Percentiles rank a stretch among this genome's conserved stretches.
These are phyloP conservation scores for Perithous albicinctus DNA, from an alignment of 2,888 invertebrate genomes.

Conservation along the genomic window DNA sequence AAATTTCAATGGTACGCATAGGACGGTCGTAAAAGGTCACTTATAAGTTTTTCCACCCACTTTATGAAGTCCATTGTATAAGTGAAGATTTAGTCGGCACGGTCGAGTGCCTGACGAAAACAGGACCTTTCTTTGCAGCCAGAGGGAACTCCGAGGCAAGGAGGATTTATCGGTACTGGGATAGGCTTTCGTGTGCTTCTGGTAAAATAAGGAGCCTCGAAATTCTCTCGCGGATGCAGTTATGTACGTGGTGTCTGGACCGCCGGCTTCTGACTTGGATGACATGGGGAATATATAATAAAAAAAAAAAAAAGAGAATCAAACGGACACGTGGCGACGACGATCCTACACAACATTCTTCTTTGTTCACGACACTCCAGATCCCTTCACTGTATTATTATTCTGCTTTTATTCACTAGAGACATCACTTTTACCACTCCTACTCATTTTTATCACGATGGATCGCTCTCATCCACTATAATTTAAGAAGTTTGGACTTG, in stretches of 20 bases:
- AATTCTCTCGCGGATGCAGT: constrained; percentile 58
- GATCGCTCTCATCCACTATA: constrained; percentile 6
- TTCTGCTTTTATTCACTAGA: constrained; percentile 43
- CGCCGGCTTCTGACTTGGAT: constrained; percentile 14
- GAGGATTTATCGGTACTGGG: constrained; percentile 61
- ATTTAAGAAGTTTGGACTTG: constrained; percentile 40
- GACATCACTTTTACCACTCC: constrained; percentile 56
- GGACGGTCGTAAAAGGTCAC: constrained; percentile 79
- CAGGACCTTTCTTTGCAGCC: constrained; percentile 70
- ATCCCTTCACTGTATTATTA: constrained; percentile 30
- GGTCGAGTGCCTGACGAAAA: constrained; percentile 80
- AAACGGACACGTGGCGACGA: constrained; percentile 72
- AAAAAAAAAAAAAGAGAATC: constrained; percentile 68
- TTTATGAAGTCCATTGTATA: constrained; percentile 77
- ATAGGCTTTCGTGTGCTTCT: constrained; percentile 45
- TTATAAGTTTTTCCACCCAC: constrained; percentile 79
- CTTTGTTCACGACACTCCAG: constrained; percentile 55
- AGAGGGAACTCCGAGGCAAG: constrained; percentile 20
- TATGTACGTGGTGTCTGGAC: constrained; percentile 22
- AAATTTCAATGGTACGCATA: constrained; percentile 74
- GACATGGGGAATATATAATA: constrained; percentile 38
- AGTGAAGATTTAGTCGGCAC: constrained; percentile 77
- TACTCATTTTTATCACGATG: constrained; percentile 30
- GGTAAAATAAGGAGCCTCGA: constrained; percentile 43
- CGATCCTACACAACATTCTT: constrained; percentile 64